These are phyloP conservation scores for Garra rufa DNA, from an alignment of 2,113 vertebrate genomes.

Conservation along the genomic window DNA sequence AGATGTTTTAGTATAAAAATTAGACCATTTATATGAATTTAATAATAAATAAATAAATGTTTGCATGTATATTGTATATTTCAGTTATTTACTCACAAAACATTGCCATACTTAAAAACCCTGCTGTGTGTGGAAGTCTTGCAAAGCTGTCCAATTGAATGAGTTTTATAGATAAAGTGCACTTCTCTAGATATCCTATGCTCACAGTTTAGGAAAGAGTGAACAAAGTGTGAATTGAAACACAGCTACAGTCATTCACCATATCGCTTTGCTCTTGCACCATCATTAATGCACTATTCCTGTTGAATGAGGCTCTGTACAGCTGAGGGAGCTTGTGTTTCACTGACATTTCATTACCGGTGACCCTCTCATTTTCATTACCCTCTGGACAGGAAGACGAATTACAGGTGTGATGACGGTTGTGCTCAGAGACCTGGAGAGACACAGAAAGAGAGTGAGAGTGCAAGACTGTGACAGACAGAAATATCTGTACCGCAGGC, in stretches of 20 bases:
- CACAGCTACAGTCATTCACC: background rate
- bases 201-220: background rate
- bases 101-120: too few species aligned
- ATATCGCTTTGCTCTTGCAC: background rate
- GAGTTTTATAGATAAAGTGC: too few species aligned
- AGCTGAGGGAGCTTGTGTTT: constrained; percentile 19
- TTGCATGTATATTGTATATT: too few species aligned
- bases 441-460: background rate
- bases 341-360: constrained; percentile 33
- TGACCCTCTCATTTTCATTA: constrained; percentile 38
- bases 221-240: background rate
- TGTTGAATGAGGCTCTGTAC: constrained; percentile 17
- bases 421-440: background rate
- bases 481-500: background rate
- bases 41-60: too few species aligned
- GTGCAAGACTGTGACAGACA: constrained; percentile 18
- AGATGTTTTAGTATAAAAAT: too few species aligned
- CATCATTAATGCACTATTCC: background rate
- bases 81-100: too few species aligned
- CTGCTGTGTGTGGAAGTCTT: too few species aligned
- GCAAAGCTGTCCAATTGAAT: too few species aligned
- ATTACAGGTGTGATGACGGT: constrained; percentile 19
- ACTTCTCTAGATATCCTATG: background rate
- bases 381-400: constrained; percentile 37
- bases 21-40: too few species aligned